Evolutionary conservation across 2,113 vertebrate genomes (phyloP).

Genomic region (Callithrix jacchus): DNA sequence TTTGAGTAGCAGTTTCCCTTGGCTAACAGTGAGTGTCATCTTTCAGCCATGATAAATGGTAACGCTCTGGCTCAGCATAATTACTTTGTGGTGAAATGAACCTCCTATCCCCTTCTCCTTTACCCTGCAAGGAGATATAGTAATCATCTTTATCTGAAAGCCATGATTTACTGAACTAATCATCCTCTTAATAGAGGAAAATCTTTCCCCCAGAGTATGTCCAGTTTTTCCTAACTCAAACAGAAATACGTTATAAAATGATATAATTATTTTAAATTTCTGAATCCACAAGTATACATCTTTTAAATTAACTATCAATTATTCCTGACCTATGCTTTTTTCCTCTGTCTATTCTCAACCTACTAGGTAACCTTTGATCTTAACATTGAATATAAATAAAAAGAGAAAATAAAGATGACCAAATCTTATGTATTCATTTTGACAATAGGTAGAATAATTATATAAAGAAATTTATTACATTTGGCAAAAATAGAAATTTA

Average conservation of each 20-base stretch:
- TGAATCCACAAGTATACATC: conserved; percentile 21
- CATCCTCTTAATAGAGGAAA: conserved; percentile 75
- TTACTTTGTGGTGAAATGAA: conserved; percentile 96
- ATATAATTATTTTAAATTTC: not conserved
- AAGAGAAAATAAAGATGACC: not conserved
- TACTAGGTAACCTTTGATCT: not conserved
- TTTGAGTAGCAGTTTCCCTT: conserved; percentile 93
- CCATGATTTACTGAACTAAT: conserved; percentile 85
- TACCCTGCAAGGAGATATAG: conserved; percentile 67
- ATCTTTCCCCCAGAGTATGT: not conserved
- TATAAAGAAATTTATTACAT: not conserved
- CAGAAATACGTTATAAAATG: conserved; percentile 30
- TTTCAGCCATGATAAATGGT: conserved; percentile 94
- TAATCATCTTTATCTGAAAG: conserved; percentile 81
- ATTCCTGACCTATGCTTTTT: conserved; percentile 71
- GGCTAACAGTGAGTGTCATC: conserved; percentile 94
- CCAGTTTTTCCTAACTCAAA: conserved; percentile 45
- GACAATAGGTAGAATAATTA: not conserved
- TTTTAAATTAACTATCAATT: conserved; percentile 53
- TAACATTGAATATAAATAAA: not conserved
- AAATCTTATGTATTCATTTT: conserved; percentile 77
- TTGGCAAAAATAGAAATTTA: not conserved
- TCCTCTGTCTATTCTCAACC: not conserved
- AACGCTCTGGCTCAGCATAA: conserved; percentile 89
- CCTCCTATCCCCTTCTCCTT: conserved; percentile 81